Percentiles rank a stretch among this genome's conserved stretches.
These are phyloP conservation scores for Dunckerocampus dactyliophorus DNA, from an alignment of 2,113 vertebrate species.

Conservation along the genomic window DNA sequence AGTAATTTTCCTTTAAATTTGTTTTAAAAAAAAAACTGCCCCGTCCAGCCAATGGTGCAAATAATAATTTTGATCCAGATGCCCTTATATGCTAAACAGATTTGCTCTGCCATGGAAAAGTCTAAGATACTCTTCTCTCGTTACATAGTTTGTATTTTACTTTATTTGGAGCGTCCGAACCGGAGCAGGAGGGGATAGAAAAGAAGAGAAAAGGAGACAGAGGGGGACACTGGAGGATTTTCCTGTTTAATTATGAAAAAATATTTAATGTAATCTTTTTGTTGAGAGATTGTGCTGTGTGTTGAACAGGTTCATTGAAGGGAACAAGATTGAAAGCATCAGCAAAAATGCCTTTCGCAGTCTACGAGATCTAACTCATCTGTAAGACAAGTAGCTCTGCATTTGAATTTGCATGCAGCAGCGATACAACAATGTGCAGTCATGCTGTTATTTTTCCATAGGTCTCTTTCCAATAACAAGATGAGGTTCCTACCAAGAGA, in stretches of 20 bases:
- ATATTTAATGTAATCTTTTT: neutral
- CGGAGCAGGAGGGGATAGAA: too few species aligned
- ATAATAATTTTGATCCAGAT: too few species aligned
- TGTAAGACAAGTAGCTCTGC: conserved; percentile 79
- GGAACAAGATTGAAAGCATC: conserved; percentile 91
- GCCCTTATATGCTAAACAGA: too few species aligned
- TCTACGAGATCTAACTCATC: conserved; percentile 89
- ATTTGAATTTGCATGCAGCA: neutral
- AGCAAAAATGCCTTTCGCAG: conserved; percentile 89
- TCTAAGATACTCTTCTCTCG: too few species aligned
- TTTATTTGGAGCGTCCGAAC: too few species aligned
- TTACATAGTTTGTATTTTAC: too few species aligned
- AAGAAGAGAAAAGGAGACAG: too few species aligned
- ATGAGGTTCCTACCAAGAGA: conserved; percentile 87
- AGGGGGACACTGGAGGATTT: too few species aligned
- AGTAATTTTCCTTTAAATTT: conserved; percentile 62
- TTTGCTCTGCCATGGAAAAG: too few species aligned
- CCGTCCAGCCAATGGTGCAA: neutral
- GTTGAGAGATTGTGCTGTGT: neutral
- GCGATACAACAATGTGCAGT: neutral
- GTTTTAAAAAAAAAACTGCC: neutral
- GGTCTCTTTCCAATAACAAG: conserved; percentile 93
- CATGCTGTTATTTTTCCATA: conserved; percentile 53
- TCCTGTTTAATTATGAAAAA: too few species aligned
- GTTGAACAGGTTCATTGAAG: conserved; percentile 88